Base-by-base conservation (phyloP, 2,888 invertebrate genomes). In the Ophonus ardosiacus region DNA sequence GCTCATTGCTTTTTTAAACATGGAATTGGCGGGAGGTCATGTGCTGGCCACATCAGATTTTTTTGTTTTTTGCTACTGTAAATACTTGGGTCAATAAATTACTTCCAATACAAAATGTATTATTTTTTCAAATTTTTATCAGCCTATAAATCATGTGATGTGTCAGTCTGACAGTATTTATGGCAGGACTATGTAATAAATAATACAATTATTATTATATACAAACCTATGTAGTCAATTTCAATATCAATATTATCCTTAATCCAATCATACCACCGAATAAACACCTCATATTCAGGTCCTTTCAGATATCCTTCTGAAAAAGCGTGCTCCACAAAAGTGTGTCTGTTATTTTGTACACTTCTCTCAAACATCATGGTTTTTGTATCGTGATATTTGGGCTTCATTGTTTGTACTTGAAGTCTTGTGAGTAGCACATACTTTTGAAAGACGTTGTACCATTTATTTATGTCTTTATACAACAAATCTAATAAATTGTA, bases 401-500 rank as follows among this genome's bases (percentile, higher is more conserved):
- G 91, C 85, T 90, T 89, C 2, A 90, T 91, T 0, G 94, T 94
- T 90, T 98, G 98, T 88, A 96, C 94, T 89, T 97, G 94, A 81
- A 98, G 90, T 96, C 98, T 96, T 0, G 98, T 98, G 86, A 98
- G 91, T 87, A 97, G 97, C 0, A 98, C 98, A 89, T 98, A 98
- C 0, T 96, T 96, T 92, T 98, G 98, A 90, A 98, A 98, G 57
- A 97, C 94, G 92, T 96, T 95, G 61, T 96, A 94, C 96, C 97
- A 98, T 88, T 96, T 94, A 0, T 93, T 89, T 4, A 97, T 96
- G 89, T 98, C 96, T 88, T 94, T 94, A 91, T 98, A 98, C 95
- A 98, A 96, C 86, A 98, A 91, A 85, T 97, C 97, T 88, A 97
- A 91, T 87, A 97, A 92, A 92, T 98, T 97, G 89, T 95, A 94